These are phyloP conservation scores for Tachina grossa DNA, from an alignment of 2,888 invertebrate genomes.

Conservation along the genomic window DNA sequence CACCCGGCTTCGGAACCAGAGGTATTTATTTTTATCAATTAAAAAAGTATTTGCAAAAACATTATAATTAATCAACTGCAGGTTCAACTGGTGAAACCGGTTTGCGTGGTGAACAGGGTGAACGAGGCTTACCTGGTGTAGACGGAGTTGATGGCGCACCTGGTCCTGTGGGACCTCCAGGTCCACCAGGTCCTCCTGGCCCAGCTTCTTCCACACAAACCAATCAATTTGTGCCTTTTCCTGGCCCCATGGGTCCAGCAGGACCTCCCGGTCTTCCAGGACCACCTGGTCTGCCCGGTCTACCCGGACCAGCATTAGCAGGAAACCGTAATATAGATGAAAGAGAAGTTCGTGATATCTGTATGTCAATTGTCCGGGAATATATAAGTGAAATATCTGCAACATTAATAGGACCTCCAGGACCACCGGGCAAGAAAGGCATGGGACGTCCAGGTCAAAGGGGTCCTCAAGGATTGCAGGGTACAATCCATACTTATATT, in stretches of 20 bases:
- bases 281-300: constrained; percentile 80
- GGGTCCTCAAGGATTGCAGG: constrained; percentile 84
- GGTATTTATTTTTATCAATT: constrained; percentile 25
- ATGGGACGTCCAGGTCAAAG: constrained; percentile 88
- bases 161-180: constrained; percentile 76
- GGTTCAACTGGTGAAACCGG: constrained; percentile 85
- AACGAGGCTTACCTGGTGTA: constrained; percentile 74
- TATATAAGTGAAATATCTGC: constrained; percentile 88
- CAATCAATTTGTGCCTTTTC: neutral
- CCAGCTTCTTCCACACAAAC: neutral
- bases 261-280: constrained; percentile 84
- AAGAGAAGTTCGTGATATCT: constrained; percentile 90
- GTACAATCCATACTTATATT: constrained; percentile 77
- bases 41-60: neutral
- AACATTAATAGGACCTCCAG: constrained; percentile 86
- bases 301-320: constrained; percentile 83
- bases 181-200: constrained; percentile 83
- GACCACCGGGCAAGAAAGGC: constrained; percentile 86
- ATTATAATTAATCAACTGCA: constrained; percentile 28
- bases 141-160: constrained; percentile 67
- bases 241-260: constrained; percentile 79
- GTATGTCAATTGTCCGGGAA: constrained; percentile 90
- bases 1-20: constrained; percentile 49
- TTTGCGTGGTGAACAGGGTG: constrained; percentile 69
- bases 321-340: constrained; percentile 80